Evolutionary conservation across 2,113 vertebrate genomes (phyloP).

Genomic region (Psittacara wagleri): DNA sequence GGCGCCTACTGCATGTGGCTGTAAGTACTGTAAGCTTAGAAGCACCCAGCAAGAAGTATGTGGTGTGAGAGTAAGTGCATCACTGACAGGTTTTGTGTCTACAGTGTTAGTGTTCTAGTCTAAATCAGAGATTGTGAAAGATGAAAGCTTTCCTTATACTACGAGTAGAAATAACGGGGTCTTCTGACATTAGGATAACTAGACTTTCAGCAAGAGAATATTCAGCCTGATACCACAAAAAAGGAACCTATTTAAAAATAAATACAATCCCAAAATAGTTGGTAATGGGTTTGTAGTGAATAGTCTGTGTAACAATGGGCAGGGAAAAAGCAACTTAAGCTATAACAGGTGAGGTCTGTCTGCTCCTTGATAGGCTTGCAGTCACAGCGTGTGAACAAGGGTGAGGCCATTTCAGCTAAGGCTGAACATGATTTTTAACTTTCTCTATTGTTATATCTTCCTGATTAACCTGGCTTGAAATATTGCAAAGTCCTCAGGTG

Average conservation of each 20-base stretch:
- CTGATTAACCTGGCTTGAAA: background rate
- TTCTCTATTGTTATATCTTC: background rate
- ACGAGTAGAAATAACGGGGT: background rate
- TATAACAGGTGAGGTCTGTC: background rate
- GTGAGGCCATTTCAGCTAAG: background rate
- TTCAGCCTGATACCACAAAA: background rate
- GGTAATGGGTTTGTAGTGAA: background rate
- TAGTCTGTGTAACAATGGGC: background rate
- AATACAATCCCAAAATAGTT: background rate
- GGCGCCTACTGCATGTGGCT: constrained; percentile 94
- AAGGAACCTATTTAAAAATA: background rate
- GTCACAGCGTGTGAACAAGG: background rate
- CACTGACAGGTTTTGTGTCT: background rate
- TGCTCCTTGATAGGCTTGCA: background rate
- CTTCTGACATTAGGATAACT: background rate
- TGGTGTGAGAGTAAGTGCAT: background rate
- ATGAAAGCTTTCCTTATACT: background rate
- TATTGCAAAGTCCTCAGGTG: background rate
- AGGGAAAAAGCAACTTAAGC: background rate
- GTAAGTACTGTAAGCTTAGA: constrained; percentile 77
- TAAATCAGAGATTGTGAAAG: background rate
- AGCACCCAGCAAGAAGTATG: background rate
- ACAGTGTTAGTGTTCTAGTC: background rate
- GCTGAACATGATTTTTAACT: background rate
- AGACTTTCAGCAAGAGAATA: background rate